Evolutionary conservation across 2,888 invertebrate species (phyloP).

Genomic region (Tachina grossa): DNA sequence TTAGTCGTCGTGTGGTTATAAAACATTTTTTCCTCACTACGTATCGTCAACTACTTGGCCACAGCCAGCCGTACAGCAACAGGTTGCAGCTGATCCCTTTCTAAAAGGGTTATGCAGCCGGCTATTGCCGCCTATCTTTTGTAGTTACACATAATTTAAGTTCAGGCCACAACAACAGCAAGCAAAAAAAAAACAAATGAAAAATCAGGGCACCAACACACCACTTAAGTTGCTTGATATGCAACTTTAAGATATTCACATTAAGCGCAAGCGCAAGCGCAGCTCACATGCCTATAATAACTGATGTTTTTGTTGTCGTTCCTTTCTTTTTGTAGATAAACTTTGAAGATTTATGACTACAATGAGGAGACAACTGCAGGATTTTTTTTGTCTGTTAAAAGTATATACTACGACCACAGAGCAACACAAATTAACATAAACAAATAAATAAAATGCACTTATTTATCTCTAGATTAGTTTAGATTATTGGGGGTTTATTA

Average conservation of each 20-base stretch:
- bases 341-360: conserved; percentile 70
- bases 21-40: conserved; percentile 73
- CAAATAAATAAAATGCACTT: conserved; percentile 59
- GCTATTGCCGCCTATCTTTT: conserved; percentile 25
- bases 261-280: conserved; percentile 55
- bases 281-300: conserved; percentile 53
- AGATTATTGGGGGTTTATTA: conserved; percentile 57
- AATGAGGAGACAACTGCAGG: conserved; percentile 71
- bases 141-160: conserved; percentile 49
- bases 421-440: conserved; percentile 52
- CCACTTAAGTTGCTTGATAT: conserved; percentile 35
- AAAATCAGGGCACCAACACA: conserved; percentile 62
- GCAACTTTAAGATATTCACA: conserved; percentile 53
- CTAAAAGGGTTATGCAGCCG: conserved; percentile 40
- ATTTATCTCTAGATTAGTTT: conserved; percentile 60
- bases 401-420: conserved; percentile 1
- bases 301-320: conserved; percentile 18
- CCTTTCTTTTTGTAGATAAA: conserved; percentile 48
- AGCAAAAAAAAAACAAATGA: conserved; percentile 2
- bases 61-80: conserved; percentile 25
- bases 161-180: conserved; percentile 38
- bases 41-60: conserved; percentile 46
- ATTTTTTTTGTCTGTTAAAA: conserved; percentile 27
- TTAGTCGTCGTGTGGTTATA: conserved; percentile 80
- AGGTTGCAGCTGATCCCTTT: conserved; percentile 56